phyloP scores from a whole-genome alignment of 2,888 invertebrate genomes.

The Erebia aethiops region DNA sequence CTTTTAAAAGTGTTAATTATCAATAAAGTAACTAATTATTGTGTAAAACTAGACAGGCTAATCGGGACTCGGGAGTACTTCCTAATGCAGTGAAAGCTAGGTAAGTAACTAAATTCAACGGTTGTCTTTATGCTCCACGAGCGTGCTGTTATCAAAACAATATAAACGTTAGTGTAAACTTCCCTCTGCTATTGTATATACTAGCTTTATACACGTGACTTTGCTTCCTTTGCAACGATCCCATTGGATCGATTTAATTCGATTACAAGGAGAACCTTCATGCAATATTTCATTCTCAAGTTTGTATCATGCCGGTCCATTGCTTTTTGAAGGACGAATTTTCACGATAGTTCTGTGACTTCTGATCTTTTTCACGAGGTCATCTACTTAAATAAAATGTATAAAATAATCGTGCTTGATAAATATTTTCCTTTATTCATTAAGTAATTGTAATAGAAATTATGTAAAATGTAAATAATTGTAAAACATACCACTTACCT shows the following conservation, averaged over 20 bases:
- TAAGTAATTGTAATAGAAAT: neutral
- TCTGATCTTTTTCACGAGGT: too few species aligned
- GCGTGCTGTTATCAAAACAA: constrained; percentile 10
- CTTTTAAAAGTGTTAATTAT: too few species aligned
- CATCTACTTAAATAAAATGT: neutral
- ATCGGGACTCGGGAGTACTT: neutral
- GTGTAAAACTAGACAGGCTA: too few species aligned
- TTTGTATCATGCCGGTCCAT: too few species aligned
- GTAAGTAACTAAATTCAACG: neutral
- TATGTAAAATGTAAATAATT: neutral
- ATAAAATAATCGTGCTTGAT: neutral
- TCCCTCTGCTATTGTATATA: neutral
- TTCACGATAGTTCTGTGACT: too few species aligned
- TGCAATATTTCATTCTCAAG: too few species aligned
- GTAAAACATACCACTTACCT: constrained; percentile 25
- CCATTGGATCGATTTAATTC: too few species aligned
- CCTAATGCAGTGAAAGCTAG: neutral
- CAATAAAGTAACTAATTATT: too few species aligned
- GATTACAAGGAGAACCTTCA: too few species aligned
- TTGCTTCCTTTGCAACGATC: too few species aligned
- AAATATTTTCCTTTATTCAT: neutral
- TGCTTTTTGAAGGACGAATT: too few species aligned
- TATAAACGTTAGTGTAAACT: constrained; percentile 16
- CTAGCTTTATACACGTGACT: too few species aligned
- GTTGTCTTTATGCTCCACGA: neutral